phyloP scores from a whole-genome alignment of 2,797 vertebrate species.

The Coracias cyanogaster region DNA sequence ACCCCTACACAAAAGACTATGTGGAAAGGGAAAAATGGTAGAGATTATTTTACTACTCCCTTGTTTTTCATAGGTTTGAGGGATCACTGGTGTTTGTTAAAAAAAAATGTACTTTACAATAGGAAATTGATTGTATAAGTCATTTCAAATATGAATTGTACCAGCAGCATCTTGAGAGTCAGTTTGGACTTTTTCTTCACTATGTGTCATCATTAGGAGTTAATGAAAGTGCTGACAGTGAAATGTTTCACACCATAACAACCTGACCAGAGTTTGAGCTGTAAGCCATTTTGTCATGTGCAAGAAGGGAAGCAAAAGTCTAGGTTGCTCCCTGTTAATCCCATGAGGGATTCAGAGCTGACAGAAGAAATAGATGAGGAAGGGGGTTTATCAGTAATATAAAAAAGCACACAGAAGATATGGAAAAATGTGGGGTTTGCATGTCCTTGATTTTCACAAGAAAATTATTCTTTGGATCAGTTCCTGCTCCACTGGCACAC shows the following conservation, averaged over 20 bases:
- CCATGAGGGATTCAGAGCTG: background rate
- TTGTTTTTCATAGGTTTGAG: background rate
- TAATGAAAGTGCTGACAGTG: background rate
- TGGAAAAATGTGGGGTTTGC: background rate
- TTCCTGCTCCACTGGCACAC: background rate
- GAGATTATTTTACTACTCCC: background rate
- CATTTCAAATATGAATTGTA: background rate
- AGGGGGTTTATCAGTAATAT: background rate
- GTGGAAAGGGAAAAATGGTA: background rate
- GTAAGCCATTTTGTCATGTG: background rate
- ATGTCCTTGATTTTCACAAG: background rate
- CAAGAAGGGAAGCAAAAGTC: background rate
- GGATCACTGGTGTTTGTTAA: background rate
- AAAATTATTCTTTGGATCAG: background rate
- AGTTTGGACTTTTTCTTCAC: background rate
- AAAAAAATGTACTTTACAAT: background rate
- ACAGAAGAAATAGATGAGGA: background rate
- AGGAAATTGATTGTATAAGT: background rate
- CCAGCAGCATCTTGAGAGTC: background rate
- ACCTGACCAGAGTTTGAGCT: background rate
- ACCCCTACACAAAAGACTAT: background rate
- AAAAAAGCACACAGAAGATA: background rate
- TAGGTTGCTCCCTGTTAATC: background rate
- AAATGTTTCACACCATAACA: background rate
- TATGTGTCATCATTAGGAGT: background rate